Conservation (phyloP, 2,113 vertebrate genomes). For the Malurus elegans region DNA sequence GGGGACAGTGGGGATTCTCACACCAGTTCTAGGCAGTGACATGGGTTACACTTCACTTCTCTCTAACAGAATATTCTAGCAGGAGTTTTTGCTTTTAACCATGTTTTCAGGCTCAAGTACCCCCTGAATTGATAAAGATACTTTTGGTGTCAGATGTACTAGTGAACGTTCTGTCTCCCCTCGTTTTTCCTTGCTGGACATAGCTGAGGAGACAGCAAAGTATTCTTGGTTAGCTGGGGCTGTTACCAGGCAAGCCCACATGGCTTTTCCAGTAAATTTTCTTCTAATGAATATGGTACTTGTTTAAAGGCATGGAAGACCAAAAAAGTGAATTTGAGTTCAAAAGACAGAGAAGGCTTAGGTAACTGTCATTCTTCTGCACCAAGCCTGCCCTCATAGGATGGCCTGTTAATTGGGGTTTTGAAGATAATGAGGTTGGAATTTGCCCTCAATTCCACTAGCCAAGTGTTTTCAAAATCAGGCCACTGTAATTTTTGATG, state of each 20-base stretch:
- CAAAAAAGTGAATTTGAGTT: neutral
- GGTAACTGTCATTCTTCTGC: neutral
- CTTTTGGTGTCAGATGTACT: neutral
- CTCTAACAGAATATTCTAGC: neutral
- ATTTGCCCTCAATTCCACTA: neutral
- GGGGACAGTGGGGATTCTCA: neutral
- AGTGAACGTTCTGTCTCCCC: neutral
- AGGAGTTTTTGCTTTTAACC: neutral
- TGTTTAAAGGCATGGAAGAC: neutral
- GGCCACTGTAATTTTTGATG: neutral
- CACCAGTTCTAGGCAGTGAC: neutral
- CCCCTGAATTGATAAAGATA: neutral
- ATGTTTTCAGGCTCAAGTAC: neutral
- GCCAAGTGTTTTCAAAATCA: neutral
- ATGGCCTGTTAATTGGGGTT: neutral
- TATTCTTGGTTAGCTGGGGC: neutral
- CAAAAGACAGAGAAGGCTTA: neutral
- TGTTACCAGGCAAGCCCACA: neutral
- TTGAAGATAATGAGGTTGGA: neutral
- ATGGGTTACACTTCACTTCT: neutral
- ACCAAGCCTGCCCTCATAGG: neutral
- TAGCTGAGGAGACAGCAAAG: neutral
- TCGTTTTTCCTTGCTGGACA: neutral
- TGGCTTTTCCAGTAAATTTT: neutral
- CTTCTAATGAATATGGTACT: neutral